These are phyloP conservation scores for Mandrillus leucophaeus DNA, from an alignment of 2,113 vertebrate species.

Conservation along the genomic window DNA sequence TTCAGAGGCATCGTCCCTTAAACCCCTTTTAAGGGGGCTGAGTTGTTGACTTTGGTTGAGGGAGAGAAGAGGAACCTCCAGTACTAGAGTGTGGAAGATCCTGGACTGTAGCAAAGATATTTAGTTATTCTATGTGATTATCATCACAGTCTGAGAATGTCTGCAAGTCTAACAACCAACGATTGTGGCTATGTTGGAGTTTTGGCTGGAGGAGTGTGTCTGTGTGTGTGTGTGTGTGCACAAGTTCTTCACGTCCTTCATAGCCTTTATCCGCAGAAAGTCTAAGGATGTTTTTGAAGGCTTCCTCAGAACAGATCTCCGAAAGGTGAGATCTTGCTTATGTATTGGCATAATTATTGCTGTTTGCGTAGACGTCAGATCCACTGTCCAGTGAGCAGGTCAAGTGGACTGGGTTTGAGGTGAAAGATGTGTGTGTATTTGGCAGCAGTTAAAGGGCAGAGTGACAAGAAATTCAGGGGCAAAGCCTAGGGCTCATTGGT, in stretches of 20 bases:
- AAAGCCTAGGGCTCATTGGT: accelerated
- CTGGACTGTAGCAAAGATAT: background rate
- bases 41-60: background rate
- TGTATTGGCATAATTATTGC: accelerated
- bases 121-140: background rate
- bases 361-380: accelerated
- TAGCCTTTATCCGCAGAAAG: background rate
- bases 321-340: background rate
- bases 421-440: background rate
- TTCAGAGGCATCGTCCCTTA: background rate
- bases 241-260: background rate
- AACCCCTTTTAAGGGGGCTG: background rate
- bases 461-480: accelerated
- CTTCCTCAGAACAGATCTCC: background rate
- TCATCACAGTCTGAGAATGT: background rate
- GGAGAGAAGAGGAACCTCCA: background rate
- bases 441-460: background rate
- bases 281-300: background rate
- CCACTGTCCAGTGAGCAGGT: background rate
- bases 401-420: background rate
- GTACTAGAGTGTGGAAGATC: background rate
- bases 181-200: background rate
- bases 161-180: background rate
- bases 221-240: no score
- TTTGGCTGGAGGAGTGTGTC: background rate